Percentiles rank a stretch among this genome's conserved stretches.
Evolutionary conservation across 2,797 vertebrate species (phyloP).

Genomic region (Eremophila alpestris): DNA sequence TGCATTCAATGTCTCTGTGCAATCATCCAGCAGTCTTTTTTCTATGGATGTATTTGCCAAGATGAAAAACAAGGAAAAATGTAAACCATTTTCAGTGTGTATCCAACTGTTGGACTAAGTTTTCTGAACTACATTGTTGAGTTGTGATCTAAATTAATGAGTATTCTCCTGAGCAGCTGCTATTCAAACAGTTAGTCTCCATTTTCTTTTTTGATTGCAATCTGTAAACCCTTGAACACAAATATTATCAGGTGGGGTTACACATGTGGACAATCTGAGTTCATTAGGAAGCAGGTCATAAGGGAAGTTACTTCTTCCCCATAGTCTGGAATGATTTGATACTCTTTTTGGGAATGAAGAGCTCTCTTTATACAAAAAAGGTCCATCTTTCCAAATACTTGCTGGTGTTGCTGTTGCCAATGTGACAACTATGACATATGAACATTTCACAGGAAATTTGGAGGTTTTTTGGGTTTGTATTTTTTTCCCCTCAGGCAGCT

Average conservation of each 20-base stretch:
- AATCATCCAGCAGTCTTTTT: background rate
- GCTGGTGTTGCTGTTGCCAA: background rate
- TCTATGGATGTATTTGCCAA: background rate
- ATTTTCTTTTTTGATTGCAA: background rate
- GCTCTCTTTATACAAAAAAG: background rate
- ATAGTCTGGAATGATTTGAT: background rate
- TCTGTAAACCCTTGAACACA: background rate
- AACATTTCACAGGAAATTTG: background rate
- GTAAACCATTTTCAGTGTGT: background rate
- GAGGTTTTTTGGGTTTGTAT: background rate
- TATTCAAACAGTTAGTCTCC: background rate
- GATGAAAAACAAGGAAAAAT: slow-evolving; percentile 14
- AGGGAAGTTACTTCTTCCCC: background rate
- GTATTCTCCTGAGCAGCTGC: background rate
- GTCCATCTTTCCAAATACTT: background rate
- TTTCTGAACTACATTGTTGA: slow-evolving; percentile 31
- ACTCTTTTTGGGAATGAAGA: background rate
- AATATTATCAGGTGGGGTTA: background rate
- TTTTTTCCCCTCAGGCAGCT: background rate
- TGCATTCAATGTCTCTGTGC: background rate
- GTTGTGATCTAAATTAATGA: background rate
- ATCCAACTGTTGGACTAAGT: background rate
- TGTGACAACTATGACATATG: background rate
- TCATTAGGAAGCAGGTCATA: background rate
- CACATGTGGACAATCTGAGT: background rate